A percentile compares a stretch with the other conserved stretches of the same genome.
These are phyloP conservation scores for Ceyx cyanopectus DNA, from an alignment of 2,113 vertebrate genomes.

Conservation along the genomic window DNA sequence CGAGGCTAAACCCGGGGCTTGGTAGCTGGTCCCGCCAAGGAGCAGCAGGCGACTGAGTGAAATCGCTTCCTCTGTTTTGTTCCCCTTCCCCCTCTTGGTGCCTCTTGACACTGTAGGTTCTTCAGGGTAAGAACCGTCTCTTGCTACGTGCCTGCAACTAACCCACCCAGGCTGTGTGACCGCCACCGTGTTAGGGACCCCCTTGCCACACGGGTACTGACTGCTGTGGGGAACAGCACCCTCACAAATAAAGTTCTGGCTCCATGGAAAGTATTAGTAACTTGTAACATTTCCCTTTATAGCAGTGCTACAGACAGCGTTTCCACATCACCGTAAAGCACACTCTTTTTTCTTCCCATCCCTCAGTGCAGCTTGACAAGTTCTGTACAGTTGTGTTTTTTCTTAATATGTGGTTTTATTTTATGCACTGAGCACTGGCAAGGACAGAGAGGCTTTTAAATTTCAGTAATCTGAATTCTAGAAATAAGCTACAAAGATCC, in stretches of 20 bases:
- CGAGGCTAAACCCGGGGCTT: fast-evolving
- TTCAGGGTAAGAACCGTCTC: fast-evolving
- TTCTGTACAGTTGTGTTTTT: background rate
- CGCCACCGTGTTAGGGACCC: background rate
- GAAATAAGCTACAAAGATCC: conserved; percentile 27
- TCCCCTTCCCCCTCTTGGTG: background rate
- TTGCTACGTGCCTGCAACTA: fast-evolving
- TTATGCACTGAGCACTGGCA: background rate
- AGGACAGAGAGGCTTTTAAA: conserved; percentile 25
- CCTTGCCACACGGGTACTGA: fast-evolving
- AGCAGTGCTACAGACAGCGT: background rate
- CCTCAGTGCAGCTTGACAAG: background rate
- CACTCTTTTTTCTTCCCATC: background rate
- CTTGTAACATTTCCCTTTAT: background rate
- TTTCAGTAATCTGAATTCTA: conserved; percentile 33
- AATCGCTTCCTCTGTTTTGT: background rate
- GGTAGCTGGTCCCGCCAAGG: background rate
- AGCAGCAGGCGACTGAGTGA: background rate
- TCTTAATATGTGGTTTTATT: background rate
- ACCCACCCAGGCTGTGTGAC: background rate
- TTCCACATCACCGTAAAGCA: background rate
- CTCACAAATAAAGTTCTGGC: background rate
- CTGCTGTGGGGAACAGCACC: background rate
- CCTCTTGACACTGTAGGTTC: fast-evolving
- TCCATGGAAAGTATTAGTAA: background rate